A percentile compares a stretch with the other conserved stretches of the same genome.
Evolutionary conservation across 2,888 invertebrate genomes (phyloP).

Genomic region (Cryptus armator): DNA sequence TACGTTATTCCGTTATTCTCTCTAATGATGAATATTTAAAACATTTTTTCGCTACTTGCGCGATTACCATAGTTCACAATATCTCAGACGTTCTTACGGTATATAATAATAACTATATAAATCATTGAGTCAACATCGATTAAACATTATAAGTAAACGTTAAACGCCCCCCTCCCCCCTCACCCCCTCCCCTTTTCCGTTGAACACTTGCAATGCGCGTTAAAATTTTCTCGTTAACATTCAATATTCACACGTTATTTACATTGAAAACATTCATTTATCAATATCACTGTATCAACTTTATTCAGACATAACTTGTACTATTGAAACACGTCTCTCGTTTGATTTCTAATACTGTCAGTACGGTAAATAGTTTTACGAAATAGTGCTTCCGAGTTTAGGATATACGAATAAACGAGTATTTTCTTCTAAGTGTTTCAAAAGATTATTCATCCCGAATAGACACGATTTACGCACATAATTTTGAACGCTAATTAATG

Average conservation of each 20-base stretch:
- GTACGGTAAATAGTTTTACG: constrained; percentile 32
- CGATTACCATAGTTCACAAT: constrained; percentile 24
- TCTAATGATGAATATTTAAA: constrained; percentile 50
- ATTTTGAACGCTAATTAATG: constrained; percentile 22
- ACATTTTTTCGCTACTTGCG: constrained; percentile 20
- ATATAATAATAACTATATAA: constrained; percentile 29
- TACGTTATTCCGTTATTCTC: constrained; percentile 26
- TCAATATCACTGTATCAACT: constrained; percentile 50
- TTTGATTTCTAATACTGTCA: constrained; percentile 55
- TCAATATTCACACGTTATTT: constrained; percentile 64
- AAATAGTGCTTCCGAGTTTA: constrained; percentile 23
- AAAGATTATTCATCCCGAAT: constrained; percentile 6
- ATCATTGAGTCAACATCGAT: constrained; percentile 55
- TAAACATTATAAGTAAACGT: constrained; percentile 48
- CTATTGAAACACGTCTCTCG: constrained; percentile 43
- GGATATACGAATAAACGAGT: constrained; percentile 27
- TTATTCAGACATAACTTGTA: constrained; percentile 52
- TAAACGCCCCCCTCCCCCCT: background rate
- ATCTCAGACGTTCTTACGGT: constrained; percentile 24
- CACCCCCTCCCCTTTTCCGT: background rate
- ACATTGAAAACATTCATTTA: constrained; percentile 63
- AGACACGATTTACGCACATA: constrained; percentile 34
- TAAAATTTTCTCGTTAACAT: constrained; percentile 17
- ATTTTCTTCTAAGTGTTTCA: constrained; percentile 17
- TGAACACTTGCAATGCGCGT: constrained; percentile 42